These are phyloP conservation scores for Tipula confusa DNA, from an alignment of 2,888 invertebrate species.

Conservation along the genomic window DNA sequence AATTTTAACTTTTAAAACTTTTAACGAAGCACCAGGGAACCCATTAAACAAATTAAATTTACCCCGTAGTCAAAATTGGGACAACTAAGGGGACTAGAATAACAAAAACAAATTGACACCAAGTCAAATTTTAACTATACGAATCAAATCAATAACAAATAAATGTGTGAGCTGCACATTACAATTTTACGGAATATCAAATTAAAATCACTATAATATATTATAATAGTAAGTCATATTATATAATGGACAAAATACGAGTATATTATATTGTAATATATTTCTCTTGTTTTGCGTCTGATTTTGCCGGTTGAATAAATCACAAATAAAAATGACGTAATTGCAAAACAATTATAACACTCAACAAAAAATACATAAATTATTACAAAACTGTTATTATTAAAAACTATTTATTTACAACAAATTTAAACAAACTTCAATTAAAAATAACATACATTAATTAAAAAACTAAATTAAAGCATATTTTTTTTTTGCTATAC, in stretches of 20 bases:
- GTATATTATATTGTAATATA: no score
- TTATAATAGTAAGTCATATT: neutral
- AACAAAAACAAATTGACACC: neutral
- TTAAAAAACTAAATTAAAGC: neutral
- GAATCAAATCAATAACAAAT: neutral
- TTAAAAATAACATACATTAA: neutral
- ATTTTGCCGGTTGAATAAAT: neutral
- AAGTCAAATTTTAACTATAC: neutral
- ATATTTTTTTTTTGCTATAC: neutral
- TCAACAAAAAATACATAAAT: neutral
- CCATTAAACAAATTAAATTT: no score
- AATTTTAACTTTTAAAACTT: no score
- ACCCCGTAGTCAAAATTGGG: no score
- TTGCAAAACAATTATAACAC: neutral
- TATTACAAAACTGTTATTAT: neutral
- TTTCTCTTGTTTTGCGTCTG: neutral
- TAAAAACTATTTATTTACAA: neutral
- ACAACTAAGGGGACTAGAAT: neutral
- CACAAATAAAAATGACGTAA: constrained; percentile 1
- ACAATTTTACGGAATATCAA: neutral
- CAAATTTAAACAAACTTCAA: neutral
- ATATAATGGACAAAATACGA: no score
- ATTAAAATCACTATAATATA: neutral
- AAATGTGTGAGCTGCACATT: neutral
- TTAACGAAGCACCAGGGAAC: no score